Percentiles rank a stretch among this genome's conserved stretches.
phyloP scores from a whole-genome alignment of 1,140 invertebrate species.

The Ooceraea biroi region DNA sequence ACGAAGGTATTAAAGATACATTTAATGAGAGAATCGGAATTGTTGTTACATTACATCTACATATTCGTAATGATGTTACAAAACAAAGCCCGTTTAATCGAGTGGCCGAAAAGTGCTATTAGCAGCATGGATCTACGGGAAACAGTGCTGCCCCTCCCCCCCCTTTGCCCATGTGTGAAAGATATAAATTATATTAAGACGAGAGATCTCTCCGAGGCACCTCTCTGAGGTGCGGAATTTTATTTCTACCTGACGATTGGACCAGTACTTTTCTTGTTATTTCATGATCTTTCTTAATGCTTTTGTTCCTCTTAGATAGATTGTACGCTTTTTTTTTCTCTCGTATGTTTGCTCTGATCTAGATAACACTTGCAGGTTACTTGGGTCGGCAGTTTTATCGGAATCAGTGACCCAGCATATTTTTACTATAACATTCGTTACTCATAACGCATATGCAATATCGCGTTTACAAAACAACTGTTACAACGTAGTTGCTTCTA shows the following conservation, averaged over 20 bases:
- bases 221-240: slow-evolving; percentile 44
- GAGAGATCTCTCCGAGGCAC: slow-evolving; percentile 29
- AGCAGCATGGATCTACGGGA: slow-evolving; percentile 62
- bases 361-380: slow-evolving; percentile 58
- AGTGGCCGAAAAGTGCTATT: slow-evolving; percentile 74
- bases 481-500: slow-evolving; percentile 59
- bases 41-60: slow-evolving; percentile 11
- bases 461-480: slow-evolving; percentile 61
- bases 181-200: slow-evolving; percentile 40
- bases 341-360: slow-evolving; percentile 60
- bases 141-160: slow-evolving; percentile 67
- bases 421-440: slow-evolving; percentile 71
- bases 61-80: slow-evolving; percentile 42
- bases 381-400: slow-evolving; percentile 71
- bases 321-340: slow-evolving; percentile 51
- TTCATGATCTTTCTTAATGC: slow-evolving; percentile 53
- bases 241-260: slow-evolving; percentile 64
- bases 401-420: slow-evolving; percentile 68
- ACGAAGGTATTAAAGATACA: neutral
- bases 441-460: slow-evolving; percentile 51
- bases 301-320: slow-evolving; percentile 70
- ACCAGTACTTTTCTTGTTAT: slow-evolving; percentile 68
- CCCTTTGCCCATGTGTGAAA: slow-evolving; percentile 44
- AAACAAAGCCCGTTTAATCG: slow-evolving; percentile 48
- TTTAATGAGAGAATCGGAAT: slow-evolving; percentile 14